phyloP scores from a whole-genome alignment of 2,797 vertebrate genomes.

The Myioborus melanocephalus region DNA sequence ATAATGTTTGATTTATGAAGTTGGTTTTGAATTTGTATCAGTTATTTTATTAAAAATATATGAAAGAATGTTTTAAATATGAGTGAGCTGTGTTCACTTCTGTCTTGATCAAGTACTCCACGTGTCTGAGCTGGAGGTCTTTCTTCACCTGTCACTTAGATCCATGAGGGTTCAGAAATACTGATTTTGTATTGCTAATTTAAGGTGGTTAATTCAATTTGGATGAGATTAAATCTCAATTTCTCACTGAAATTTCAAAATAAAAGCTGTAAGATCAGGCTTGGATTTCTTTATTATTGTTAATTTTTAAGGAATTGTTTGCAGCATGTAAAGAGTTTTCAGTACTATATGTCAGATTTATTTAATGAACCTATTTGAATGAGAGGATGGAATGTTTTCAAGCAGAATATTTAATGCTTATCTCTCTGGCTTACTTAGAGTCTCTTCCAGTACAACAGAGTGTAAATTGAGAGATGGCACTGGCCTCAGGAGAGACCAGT shows the following conservation, averaged over 20 bases:
- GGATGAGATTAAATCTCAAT: slow-evolving; percentile 69
- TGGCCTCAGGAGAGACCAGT: neutral
- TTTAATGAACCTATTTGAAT: slow-evolving; percentile 20
- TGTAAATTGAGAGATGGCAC: neutral
- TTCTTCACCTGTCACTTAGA: slow-evolving; percentile 41
- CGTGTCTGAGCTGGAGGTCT: slow-evolving; percentile 53
- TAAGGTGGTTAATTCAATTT: slow-evolving; percentile 71
- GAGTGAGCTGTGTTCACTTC: slow-evolving; percentile 71
- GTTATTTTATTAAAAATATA: slow-evolving; percentile 91
- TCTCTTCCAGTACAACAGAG: neutral
- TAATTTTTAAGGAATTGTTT: neutral
- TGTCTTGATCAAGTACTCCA: slow-evolving; percentile 39
- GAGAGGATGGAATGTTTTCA: neutral
- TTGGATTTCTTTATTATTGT: neutral
- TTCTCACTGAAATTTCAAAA: slow-evolving; percentile 32
- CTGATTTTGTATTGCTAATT: slow-evolving; percentile 70
- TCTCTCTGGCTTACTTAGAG: neutral
- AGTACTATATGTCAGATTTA: neutral
- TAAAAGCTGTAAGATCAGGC: slow-evolving; percentile 4
- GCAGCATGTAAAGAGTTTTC: neutral
- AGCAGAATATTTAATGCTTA: neutral
- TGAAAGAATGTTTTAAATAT: slow-evolving; percentile 81
- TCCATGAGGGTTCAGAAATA: slow-evolving; percentile 32
- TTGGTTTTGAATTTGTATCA: slow-evolving; percentile 84
- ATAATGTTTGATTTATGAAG: slow-evolving; percentile 92